Evolutionary conservation across 2,113 vertebrate species (phyloP), one percentile per base, ranked within the genome.

Genomic region (Stomatorhinus ivindoensis): DNA sequence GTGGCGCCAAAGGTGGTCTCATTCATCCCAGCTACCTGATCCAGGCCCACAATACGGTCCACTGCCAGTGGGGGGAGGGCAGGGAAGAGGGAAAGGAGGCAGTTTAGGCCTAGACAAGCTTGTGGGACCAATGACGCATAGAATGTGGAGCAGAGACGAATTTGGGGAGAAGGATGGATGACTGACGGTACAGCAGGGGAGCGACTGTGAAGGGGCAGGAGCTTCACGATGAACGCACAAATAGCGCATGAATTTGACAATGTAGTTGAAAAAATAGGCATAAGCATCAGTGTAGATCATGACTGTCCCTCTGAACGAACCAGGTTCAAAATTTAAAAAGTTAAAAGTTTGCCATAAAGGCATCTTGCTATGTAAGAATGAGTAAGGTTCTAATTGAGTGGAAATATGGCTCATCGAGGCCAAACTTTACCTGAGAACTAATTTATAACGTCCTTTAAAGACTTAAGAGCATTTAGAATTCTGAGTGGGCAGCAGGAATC

Each of bases 21-120:
- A 0, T 97, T 98, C 96, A 99, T 99, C 0, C 98, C 98, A 0
- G 98, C 98, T 90, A 99, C 98, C 93, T 99, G 98, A 94, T 99
- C 98, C 94, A 99, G 95, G 86, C 98, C 98, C 89, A 99, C 98
- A 2, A 99, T 99, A 0, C 98, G 98, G 94, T 99, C 98, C 92
- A 99, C 98, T 99, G 94, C 35, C 3, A 90, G 82, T 58, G 50
- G 86, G 39, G 76, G 19, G 82, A 44, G 47, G 69, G 35, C 10
- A 21, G 44, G 53, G 51, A 44, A 13, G 17, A 24, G 44, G 46
- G 61, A 8, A 24, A 27, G 46, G 50, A 9, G 44, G 21, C 6
- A 31, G 35, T 84, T 84, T 84, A 84, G 61, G n/a, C 10, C 3
- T 46, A 17, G 55, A 61, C 9, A 83, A 42, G 27, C 27, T 27